Evolutionary conservation across 1,140 invertebrate species (phyloP), one percentile per base, ranked within the genome.

Genomic region (Pseudomyrmex sp.): DNA sequence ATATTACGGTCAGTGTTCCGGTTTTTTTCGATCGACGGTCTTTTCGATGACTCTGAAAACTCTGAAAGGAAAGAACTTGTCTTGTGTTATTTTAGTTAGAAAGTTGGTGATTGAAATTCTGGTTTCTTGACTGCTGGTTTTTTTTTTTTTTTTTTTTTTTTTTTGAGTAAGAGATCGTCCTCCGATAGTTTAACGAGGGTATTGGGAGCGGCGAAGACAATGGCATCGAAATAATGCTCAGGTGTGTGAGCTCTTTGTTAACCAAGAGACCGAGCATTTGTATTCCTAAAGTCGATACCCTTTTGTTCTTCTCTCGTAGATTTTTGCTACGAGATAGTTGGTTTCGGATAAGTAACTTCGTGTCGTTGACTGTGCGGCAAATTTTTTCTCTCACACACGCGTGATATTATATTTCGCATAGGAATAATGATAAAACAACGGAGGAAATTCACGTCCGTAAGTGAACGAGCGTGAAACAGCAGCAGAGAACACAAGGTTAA

Each of bases 131-230:
- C 35, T 69, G 50, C 13, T 52, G 9, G 10, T 46, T 7, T 12
- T 35, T 48, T 35, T 18, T 23, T 35, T 80, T 48, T 35, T n/a
- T n/a, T 46, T 7, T 12, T 35, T 48, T 35, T 18, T 23, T 35
- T 80, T 48, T 35, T n/a, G 13, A 26, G 15, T 26, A 48, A 48
- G 20, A 23, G 20, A 58, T 58, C 20, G 7, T 58, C 26, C 26
- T 48, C 12, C 44, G 15, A n/a, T 59, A 52, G n/a, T 7, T 72
- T 72, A 72, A 80, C 20, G 56, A 80, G 23, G 10, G n/a, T 50
- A 46, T 68, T 59, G 54, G 54, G 76, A 70, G 66, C 52, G 66
- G 76, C 66, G 44, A 58, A 69, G 76, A 80, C 76, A 80, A 80
- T 80, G 76, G 66, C 54, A 10, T 35, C 44, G 46, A 46, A 72